Conservation (phyloP, 2,113 vertebrate genomes). For the Crotalus horridus region DNA sequence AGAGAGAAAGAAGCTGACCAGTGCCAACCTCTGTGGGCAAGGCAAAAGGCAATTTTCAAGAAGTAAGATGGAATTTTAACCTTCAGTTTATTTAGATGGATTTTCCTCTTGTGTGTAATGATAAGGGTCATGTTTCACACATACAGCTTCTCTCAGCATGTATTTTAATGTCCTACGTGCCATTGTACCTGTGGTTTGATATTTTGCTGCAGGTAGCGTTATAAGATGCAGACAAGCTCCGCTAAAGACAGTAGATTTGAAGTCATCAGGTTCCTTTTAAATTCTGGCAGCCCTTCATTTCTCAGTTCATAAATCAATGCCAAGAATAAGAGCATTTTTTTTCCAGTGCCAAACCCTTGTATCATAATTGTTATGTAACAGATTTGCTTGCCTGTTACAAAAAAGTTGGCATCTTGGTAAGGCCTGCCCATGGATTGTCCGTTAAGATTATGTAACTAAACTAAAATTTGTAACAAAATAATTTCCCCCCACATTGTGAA, state of each 20-base stretch:
- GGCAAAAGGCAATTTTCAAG: background rate
- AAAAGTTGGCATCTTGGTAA: background rate
- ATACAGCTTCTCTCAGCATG: background rate
- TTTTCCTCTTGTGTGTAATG: background rate
- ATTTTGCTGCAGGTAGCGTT: background rate
- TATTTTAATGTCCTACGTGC: background rate
- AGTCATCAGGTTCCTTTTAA: background rate
- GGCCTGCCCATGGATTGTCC: slow-evolving; percentile 49
- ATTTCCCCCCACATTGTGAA: slow-evolving; percentile 12
- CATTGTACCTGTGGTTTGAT: background rate
- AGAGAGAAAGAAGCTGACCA: background rate
- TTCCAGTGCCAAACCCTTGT: background rate
- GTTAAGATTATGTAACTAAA: slow-evolving; percentile 65
- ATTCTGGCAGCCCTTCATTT: background rate
- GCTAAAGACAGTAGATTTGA: background rate
- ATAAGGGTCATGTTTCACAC: background rate
- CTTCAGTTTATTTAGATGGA: background rate
- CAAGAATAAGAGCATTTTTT: background rate
- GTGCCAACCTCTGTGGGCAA: background rate
- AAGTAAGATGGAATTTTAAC: background rate
- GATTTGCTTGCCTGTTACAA: slow-evolving; percentile 4
- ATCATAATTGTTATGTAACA: background rate
- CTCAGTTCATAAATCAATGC: background rate
- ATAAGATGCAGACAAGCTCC: background rate
- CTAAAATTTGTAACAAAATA: slow-evolving; percentile 37